These are phyloP conservation scores for Peromyscus polionotus DNA, from an alignment of 2,113 vertebrate genomes.

Conservation along the genomic window DNA sequence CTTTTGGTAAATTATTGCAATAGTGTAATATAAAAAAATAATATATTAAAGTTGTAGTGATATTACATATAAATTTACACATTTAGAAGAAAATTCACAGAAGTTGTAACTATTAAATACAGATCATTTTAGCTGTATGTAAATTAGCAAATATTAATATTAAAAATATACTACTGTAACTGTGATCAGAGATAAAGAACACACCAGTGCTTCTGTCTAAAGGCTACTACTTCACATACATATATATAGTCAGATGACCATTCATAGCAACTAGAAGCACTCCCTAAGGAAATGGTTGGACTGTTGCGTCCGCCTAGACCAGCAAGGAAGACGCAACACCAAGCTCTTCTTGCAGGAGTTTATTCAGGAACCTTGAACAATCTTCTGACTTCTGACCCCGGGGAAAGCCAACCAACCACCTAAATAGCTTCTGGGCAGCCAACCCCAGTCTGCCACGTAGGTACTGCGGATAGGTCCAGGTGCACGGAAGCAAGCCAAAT, in stretches of 20 bases:
- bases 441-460: too few species aligned
- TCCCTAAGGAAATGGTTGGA: background rate
- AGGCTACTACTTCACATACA: background rate
- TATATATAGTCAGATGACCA: background rate
- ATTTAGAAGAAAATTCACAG: background rate
- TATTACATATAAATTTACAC: background rate
- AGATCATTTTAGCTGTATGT: background rate
- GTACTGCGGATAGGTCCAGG: too few species aligned
- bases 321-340: too few species aligned
- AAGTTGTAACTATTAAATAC: background rate
- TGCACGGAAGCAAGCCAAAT: too few species aligned
- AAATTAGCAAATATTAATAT: background rate
- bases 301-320: too few species aligned
- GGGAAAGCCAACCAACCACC: too few species aligned
- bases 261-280: background rate
- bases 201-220: too few species aligned
- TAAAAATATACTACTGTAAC: too few species aligned
- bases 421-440: too few species aligned
- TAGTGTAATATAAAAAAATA: background rate
- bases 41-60: background rate
- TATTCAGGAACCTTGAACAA: too few species aligned
- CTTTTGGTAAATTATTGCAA: background rate
- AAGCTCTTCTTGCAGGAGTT: too few species aligned
- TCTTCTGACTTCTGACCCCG: too few species aligned
- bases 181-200: background rate